Evolutionary conservation across 2,888 invertebrate species (phyloP).

Genomic region (Scaptomyza polygonia): DNA sequence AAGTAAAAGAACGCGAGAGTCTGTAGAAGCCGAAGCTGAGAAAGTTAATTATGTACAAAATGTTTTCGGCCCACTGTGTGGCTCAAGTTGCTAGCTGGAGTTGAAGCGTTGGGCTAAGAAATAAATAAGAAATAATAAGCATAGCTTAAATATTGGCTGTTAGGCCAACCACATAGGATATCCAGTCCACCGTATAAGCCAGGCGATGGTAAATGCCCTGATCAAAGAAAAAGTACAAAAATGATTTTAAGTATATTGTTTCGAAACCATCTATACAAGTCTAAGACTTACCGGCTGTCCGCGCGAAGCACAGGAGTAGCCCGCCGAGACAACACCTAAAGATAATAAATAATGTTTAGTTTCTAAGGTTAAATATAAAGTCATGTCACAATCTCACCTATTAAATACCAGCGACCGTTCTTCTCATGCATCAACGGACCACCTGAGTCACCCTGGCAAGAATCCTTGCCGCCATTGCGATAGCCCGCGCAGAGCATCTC

Average conservation of each 20-base stretch:
- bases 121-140: constrained; percentile 49
- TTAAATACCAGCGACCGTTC: constrained; percentile 94
- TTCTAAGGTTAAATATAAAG: fast-evolving
- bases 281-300: constrained; percentile 89
- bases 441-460: constrained; percentile 89
- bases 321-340: constrained; percentile 93
- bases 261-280: not conserved
- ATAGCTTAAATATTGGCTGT: constrained; percentile 80
- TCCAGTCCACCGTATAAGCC: constrained; percentile 97
- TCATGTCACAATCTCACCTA: constrained; percentile 83
- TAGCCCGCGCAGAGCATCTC: constrained; percentile 98
- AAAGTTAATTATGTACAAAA: constrained; percentile 74
- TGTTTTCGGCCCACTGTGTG: constrained; percentile 41
- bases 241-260: no score
- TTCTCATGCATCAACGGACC: constrained; percentile 96
- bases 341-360: not conserved
- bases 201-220: constrained; percentile 95
- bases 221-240: fast-evolving
- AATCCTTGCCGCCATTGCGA: constrained; percentile 90
- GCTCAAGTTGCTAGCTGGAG: constrained; percentile 32
- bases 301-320: constrained; percentile 96
- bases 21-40: constrained; percentile 37
- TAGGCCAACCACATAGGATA: constrained; percentile 87
- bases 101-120: constrained; percentile 39
- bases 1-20: constrained; percentile 33